Base-by-base conservation (phyloP, 92 coral and sea anemone species). In the Phenganax subtilis region DNA sequence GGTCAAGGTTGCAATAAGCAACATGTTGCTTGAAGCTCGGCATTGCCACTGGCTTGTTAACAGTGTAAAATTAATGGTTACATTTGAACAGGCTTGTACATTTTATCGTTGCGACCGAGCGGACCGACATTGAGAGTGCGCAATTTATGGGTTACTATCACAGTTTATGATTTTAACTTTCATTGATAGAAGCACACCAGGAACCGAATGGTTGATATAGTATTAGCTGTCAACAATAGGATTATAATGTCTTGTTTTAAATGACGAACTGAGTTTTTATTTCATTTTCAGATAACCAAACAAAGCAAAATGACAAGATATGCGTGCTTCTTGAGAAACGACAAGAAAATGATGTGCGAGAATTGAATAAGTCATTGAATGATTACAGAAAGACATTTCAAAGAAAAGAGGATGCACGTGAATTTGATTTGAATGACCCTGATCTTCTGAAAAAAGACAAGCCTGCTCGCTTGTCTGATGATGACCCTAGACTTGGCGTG, bases 391-490 rank as follows among this genome's bases (percentile, higher is more conserved):
- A 85, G 47, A 86, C 90, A 5, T 91, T 92, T 79, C 99, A 96
- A 68, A 92, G 90, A 70, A 91, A 92, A 72, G 93, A 20, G 25
- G 89, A 87, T 59, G 82, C 92, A 12, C 90, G 93, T 31, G 99
- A 96, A 77, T 96, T 92, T 91, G 99, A 96, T 65, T 73, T 96
- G 74, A 96, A 96, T 83, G 99, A 96, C 71, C 99, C 99, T 51
- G 99, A 96, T 76, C 84, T 85, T 61, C 80, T 96, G 83, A 96
- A 92, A 84, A 96, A 96, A 73, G 99, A 96, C 63, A 92, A 96
- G 83, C 99, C 99, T 12, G 97, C 99, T 17, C 91, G 99, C 64
- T 92, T 96, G 10, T 88, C 97, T 17, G 99, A 96, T 87, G 97
- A 96, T 81, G 99, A 96, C 71, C 97, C 99, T 0, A 87, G 99